Conservation (phyloP, 2,888 invertebrate genomes). For the Diaphora mendica region DNA sequence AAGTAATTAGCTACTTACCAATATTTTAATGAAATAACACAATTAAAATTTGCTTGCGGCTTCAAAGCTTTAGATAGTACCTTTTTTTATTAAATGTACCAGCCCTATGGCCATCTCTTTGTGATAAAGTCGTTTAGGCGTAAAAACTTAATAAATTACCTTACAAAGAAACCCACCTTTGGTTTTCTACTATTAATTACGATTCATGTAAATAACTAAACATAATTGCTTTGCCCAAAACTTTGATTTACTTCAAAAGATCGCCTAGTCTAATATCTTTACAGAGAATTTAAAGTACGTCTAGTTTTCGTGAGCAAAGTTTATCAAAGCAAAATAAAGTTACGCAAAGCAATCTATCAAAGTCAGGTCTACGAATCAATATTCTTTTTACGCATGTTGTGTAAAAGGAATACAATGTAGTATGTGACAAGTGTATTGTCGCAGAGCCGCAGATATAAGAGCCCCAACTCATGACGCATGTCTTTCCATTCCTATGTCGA, state of each 20-base stretch:
- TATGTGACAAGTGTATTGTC: constrained; percentile 59
- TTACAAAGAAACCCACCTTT: not conserved
- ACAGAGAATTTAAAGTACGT: constrained; percentile 24
- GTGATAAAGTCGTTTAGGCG: not conserved
- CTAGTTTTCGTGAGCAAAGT: constrained; percentile 23
- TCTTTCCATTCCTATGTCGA: constrained; percentile 52
- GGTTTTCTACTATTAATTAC: not conserved
- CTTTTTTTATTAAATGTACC: too few species aligned
- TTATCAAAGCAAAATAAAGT: constrained; percentile 19
- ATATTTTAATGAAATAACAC: not conserved
- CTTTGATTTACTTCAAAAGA: constrained; percentile 23
- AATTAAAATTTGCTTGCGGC: not conserved
- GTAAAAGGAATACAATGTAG: constrained; percentile 53
- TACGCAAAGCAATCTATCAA: constrained; percentile 42
- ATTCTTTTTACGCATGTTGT: constrained; percentile 36
- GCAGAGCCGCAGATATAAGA: constrained; percentile 59
- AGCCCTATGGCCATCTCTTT: too few species aligned
- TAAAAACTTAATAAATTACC: not conserved
- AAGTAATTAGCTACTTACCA: not conserved
- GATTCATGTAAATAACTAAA: not conserved
- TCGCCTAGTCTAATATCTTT: constrained; percentile 1
- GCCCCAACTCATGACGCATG: constrained; percentile 36
- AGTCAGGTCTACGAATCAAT: constrained; percentile 43
- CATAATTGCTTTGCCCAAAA: constrained; percentile 13
- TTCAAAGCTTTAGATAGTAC: not conserved